phyloP scores from a whole-genome alignment of 2,888 invertebrate species.

The Ashinkailepas kermadecensis region DNA sequence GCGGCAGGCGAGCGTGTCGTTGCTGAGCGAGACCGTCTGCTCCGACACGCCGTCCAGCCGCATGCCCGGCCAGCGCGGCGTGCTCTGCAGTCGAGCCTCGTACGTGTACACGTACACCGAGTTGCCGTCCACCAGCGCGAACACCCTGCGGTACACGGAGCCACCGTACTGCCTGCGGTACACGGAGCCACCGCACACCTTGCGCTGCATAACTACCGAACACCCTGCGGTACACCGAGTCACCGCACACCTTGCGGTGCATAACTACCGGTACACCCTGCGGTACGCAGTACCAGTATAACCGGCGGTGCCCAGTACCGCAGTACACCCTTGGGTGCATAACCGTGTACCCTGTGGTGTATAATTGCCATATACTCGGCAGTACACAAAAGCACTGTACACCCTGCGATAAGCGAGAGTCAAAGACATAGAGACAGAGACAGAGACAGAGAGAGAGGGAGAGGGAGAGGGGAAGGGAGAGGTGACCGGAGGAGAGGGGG shows the following conservation, averaged over 20 bases:
- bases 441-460: background rate
- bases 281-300: too few relatives aligned
- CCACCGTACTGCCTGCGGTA: too few relatives aligned
- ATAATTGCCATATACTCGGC: too few relatives aligned
- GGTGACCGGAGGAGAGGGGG: background rate
- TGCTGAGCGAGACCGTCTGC: conserved; percentile 69
- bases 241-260: too few relatives aligned
- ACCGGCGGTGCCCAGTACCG: too few relatives aligned
- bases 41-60: conserved; percentile 70
- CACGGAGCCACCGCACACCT: too few relatives aligned
- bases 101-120: conserved; percentile 83
- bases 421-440: background rate
- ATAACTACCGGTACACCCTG: too few relatives aligned
- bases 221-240: too few relatives aligned
- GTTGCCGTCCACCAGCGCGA: conserved; percentile 77
- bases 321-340: too few relatives aligned
- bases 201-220: too few relatives aligned
- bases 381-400: too few relatives aligned
- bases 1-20: conserved; percentile 76
- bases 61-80: conserved; percentile 77
- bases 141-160: conserved; percentile 56
- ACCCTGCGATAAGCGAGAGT: background rate
- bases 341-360: too few relatives aligned
- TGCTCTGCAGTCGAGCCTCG: conserved; percentile 77
- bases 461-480: background rate